These are phyloP conservation scores for Litoditis marina DNA, from an alignment of 2,888 invertebrate genomes.

Conservation along the genomic window DNA sequence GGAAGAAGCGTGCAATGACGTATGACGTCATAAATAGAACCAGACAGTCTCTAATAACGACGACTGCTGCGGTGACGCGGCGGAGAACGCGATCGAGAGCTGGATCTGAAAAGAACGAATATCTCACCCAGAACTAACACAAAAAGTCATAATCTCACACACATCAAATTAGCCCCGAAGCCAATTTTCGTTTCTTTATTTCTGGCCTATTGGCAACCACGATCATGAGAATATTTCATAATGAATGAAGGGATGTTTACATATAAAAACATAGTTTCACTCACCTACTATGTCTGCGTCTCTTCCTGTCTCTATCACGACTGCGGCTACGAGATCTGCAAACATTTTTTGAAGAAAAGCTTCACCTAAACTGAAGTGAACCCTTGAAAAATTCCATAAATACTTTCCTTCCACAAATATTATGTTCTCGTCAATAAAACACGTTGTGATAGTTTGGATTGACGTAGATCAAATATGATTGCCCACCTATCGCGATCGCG, in stretches of 20 bases:
- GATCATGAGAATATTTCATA: no score
- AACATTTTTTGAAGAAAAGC: no score
- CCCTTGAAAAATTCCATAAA: not conserved
- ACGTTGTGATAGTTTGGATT: slow-evolving; percentile 16
- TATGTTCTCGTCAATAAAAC: no score
- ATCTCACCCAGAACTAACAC: no score
- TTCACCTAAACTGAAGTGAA: no score
- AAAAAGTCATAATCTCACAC: not conserved
- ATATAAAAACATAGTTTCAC: not conserved
- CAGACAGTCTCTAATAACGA: slow-evolving; percentile 8
- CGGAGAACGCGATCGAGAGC: slow-evolving; percentile 5
- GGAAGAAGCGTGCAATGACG: no score
- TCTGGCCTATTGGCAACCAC: no score
- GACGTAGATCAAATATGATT: not conserved
- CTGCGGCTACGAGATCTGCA: slow-evolving; percentile 37
- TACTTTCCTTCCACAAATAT: no score
- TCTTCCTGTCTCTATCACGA: slow-evolving; percentile 40
- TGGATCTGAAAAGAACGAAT: slow-evolving; percentile 5
- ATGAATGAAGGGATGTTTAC: not conserved
- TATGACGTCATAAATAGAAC: no score
- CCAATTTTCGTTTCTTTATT: no score
- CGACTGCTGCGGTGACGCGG: slow-evolving; percentile 14
- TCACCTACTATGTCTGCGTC: slow-evolving; percentile 33
- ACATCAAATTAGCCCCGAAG: no score
- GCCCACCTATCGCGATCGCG: slow-evolving; percentile 9